phyloP scores from a whole-genome alignment of 2,888 invertebrate species.

The Xestia rhomboidea region DNA sequence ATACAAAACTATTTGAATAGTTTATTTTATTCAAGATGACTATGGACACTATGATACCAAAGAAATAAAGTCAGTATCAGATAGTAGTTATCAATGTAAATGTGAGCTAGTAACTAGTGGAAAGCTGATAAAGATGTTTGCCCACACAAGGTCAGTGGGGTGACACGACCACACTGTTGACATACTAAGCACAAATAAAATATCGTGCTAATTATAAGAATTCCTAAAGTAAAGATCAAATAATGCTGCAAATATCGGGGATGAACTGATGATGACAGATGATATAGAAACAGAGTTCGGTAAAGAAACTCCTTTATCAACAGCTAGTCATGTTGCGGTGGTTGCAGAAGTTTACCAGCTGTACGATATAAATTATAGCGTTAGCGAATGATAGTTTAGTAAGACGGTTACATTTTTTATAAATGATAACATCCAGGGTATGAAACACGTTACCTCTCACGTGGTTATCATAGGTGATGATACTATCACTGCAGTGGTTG shows the following conservation, averaged over 20 bases:
- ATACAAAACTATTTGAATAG: no score
- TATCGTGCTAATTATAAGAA: conserved; percentile 33
- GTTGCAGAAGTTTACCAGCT: background rate
- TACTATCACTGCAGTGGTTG: conserved; percentile 20
- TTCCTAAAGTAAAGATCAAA: conserved; percentile 36
- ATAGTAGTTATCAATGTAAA: conserved; percentile 37
- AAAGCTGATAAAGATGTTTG: conserved; percentile 69
- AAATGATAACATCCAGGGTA: conserved; percentile 2
- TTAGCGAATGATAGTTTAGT: background rate
- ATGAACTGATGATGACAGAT: conserved; percentile 2
- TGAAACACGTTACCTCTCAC: conserved; percentile 31
- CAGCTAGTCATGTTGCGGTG: background rate
- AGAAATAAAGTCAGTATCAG: conserved; percentile 11
- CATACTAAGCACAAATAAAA: conserved; percentile 43
- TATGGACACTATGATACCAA: background rate
- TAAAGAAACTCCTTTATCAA: conserved; percentile 23
- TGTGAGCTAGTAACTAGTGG: conserved; percentile 52
- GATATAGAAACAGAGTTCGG: background rate
- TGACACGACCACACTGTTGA: conserved; percentile 61
- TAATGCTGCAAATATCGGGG: conserved; percentile 19
- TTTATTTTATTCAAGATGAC: conserved; percentile 1
- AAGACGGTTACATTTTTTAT: background rate
- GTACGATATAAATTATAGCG: background rate
- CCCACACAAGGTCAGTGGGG: conserved; percentile 65
- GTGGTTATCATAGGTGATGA: conserved; percentile 14